Evolutionary conservation across 1,140 invertebrate species (phyloP).

Genomic region (Drosophila elegans): DNA sequence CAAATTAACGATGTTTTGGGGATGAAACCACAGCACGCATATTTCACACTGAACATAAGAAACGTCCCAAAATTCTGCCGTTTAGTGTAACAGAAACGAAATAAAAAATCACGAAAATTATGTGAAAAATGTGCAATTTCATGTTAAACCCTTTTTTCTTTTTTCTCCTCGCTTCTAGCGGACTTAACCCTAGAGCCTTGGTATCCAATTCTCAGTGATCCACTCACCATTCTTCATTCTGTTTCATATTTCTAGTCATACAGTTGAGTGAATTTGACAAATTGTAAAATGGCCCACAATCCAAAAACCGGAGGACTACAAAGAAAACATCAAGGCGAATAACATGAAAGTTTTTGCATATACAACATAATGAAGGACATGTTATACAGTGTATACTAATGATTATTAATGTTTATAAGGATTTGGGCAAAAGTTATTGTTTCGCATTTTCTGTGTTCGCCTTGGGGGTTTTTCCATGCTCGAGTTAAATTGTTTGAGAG

Average conservation of each 20-base stretch:
- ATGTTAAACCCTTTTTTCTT: constrained; percentile 54
- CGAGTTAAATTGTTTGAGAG: constrained; percentile 63
- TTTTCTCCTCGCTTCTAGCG: not conserved
- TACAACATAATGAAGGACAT: constrained; percentile 20
- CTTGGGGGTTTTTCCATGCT: constrained; percentile 23
- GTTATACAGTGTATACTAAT: constrained; percentile 58
- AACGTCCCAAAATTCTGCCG: constrained; percentile 66
- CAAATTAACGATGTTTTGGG: constrained; percentile 38
- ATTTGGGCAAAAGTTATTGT: constrained; percentile 63
- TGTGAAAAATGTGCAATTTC: constrained; percentile 82
- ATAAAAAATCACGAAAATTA: constrained; percentile 56
- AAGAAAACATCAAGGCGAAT: constrained; percentile 13
- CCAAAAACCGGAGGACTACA: constrained; percentile 18
- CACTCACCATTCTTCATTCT: constrained; percentile 25
- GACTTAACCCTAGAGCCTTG: constrained; percentile 26
- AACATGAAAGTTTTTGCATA: constrained; percentile 27
- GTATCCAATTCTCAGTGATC: constrained; percentile 30
- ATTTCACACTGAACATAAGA: constrained; percentile 55
- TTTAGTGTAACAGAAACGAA: constrained; percentile 42
- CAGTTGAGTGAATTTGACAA: constrained; percentile 81
- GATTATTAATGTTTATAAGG: constrained; percentile 77
- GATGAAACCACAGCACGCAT: constrained; percentile 53
- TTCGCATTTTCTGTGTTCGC: constrained; percentile 32
- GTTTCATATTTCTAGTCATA: constrained; percentile 61
- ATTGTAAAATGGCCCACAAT: constrained; percentile 66